Conservation (phyloP, 2,888 invertebrate genomes). For the Ochlodes sylvanus region DNA sequence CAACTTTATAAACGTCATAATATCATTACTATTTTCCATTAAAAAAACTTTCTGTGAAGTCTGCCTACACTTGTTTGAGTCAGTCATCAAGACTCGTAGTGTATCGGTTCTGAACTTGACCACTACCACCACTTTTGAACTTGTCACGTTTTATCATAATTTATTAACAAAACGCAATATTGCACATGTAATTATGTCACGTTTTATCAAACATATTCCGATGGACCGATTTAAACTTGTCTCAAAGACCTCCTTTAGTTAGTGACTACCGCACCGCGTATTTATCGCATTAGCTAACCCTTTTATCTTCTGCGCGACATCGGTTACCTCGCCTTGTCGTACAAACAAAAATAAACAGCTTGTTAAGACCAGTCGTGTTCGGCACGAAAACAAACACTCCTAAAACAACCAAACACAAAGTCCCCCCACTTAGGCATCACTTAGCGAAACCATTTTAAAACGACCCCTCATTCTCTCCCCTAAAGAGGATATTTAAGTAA, state of each 20-base stretch:
- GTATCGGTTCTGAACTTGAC: too few relatives aligned
- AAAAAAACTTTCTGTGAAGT: too few relatives aligned
- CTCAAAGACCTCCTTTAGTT: neutral
- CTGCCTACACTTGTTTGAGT: too few relatives aligned
- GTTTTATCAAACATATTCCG: too few relatives aligned
- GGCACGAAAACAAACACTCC: constrained; percentile 73
- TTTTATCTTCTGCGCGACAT: constrained; percentile 16
- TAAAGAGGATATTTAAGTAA: constrained; percentile 47
- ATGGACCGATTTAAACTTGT: neutral
- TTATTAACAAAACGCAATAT: too few relatives aligned
- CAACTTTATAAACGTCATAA: too few relatives aligned
- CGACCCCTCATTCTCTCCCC: constrained; percentile 53
- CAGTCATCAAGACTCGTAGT: too few relatives aligned
- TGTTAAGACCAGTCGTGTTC: constrained; percentile 75
- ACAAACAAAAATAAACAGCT: constrained; percentile 70
- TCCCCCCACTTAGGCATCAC: constrained; percentile 80
- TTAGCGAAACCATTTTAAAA: constrained; percentile 67
- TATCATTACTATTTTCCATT: too few relatives aligned
- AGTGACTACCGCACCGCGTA: neutral
- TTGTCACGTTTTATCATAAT: too few relatives aligned
- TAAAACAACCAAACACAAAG: constrained; percentile 80
- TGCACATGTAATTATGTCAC: too few relatives aligned
- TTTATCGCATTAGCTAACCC: constrained; percentile 4
- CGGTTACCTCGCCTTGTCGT: constrained; percentile 40
- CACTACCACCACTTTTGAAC: too few relatives aligned